phyloP scores from a whole-genome alignment of 2,888 invertebrate genomes.

The Seira sanloemensis region DNA sequence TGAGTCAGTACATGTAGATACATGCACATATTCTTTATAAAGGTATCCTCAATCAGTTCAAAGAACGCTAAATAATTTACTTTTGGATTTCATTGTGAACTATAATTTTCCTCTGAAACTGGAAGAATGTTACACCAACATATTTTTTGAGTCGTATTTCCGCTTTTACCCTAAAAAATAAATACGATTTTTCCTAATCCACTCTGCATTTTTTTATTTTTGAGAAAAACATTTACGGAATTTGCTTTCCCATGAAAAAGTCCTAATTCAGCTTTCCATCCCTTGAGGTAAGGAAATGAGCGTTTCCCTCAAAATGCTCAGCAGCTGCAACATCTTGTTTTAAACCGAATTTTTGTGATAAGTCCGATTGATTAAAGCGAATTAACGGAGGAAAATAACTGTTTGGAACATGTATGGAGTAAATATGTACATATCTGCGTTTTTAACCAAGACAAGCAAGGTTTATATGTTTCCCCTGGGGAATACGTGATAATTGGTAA shows the following conservation, averaged over 20 bases:
- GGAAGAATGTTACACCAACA: no score
- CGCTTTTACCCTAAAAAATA: neutral
- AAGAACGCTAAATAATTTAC: no score
- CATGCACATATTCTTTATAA: no score
- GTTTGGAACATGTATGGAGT: no score
- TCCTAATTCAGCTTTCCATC: neutral
- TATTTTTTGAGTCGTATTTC: no score
- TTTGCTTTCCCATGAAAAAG: neutral
- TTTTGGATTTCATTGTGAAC: no score
- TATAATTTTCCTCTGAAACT: no score
- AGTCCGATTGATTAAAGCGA: neutral
- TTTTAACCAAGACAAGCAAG: no score
- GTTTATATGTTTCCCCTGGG: neutral
- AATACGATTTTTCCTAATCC: neutral
- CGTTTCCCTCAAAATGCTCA: neutral
- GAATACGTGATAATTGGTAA: neutral
- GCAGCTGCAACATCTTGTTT: neutral
- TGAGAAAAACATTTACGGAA: neutral
- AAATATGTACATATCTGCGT: no score
- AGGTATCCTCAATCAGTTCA: no score
- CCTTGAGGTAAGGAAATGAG: neutral
- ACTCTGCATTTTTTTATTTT: neutral
- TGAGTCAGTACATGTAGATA: no score
- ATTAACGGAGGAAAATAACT: neutral
- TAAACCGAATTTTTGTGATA: neutral